Base-by-base conservation (phyloP, 2,888 invertebrate species). In the Loripinus fragilis region DNA sequence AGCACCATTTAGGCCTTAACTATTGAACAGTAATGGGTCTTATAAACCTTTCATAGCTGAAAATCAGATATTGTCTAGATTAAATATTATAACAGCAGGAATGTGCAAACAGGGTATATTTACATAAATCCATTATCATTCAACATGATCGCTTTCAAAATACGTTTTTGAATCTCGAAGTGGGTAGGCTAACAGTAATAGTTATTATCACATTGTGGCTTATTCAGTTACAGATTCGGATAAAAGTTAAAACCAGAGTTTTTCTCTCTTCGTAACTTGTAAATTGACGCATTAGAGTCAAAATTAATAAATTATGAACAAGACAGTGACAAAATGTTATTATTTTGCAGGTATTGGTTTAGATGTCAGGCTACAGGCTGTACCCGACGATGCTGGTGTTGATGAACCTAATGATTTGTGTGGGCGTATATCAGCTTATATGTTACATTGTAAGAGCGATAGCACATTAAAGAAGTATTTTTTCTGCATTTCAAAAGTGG, bases 401-500 rank as follows among this genome's bases (percentile, higher is more conserved):
- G 28, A n/a, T 20, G 33, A 17, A 12, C 25, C 45, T 8, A 45
- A 3, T 28, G 2, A 25, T 17, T 35, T 52, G 0, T 28, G 25
- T 33, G 33, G 35, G 5, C 30, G 20, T 1, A 81, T 81, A 67
- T 71, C 76, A 0, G 64, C 25, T 30, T 67, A 60, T 23, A 30
- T 77, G 48, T 28, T 72, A 25, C 23, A 30, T 17, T 72, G 71
- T 15, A 78, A 42, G 42, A 78, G 76, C 73, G 77, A 81, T 41
- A 73, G 60, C 28, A 78, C 78, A 45, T 38, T 48, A 12, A 76
- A 35, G 42, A 81, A 81, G 64, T 81, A 78, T 41, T 55, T 69
- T 8, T 12, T 41, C n/a, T 42, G 74, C 71, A 55, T 78, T 81
- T 38, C 67, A 69, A n/a, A 81, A 78, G 42, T 81, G 81, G 81